phyloP scores from a whole-genome alignment of 2,113 vertebrate genomes.

The Zapornia atra region DNA sequence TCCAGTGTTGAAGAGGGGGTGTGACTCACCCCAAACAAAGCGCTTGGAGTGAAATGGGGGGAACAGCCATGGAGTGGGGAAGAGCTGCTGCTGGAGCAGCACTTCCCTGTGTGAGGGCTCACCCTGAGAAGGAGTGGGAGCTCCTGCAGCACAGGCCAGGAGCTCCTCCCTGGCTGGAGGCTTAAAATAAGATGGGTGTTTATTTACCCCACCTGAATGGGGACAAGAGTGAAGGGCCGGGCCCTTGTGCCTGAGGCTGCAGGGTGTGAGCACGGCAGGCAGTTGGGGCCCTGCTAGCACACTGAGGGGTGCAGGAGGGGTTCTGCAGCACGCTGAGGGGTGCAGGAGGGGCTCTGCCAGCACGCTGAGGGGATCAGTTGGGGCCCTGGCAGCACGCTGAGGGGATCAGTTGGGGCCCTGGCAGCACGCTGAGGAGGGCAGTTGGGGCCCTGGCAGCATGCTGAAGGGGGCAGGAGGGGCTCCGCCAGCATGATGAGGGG shows the following conservation, averaged over 20 bases:
- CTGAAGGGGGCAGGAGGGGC: too few species aligned
- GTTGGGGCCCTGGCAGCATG: neutral
- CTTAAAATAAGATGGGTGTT: neutral
- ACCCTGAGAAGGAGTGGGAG: neutral
- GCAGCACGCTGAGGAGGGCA: neutral
- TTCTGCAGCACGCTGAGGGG: neutral
- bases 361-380: too few species aligned
- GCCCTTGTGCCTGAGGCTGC: too few species aligned
- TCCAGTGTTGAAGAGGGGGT: neutral
- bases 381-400: too few species aligned
- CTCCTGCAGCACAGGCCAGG: neutral
- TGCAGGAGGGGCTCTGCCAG: neutral
- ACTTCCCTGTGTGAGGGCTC: neutral
- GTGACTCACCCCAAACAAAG: neutral
- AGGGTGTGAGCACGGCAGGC: neutral
- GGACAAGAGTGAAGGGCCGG: neutral
- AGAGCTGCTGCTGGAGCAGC: neutral
- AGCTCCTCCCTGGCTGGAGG: neutral
- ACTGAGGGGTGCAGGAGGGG: neutral
- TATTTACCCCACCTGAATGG: neutral
- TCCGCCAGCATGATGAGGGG: too few species aligned
- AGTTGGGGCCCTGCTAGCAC: neutral
- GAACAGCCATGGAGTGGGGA: neutral
- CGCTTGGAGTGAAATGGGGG: neutral
- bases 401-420: too few species aligned